Base-by-base conservation (phyloP, 2,888 invertebrate species). In the Leptarthrus brevirostris region DNA sequence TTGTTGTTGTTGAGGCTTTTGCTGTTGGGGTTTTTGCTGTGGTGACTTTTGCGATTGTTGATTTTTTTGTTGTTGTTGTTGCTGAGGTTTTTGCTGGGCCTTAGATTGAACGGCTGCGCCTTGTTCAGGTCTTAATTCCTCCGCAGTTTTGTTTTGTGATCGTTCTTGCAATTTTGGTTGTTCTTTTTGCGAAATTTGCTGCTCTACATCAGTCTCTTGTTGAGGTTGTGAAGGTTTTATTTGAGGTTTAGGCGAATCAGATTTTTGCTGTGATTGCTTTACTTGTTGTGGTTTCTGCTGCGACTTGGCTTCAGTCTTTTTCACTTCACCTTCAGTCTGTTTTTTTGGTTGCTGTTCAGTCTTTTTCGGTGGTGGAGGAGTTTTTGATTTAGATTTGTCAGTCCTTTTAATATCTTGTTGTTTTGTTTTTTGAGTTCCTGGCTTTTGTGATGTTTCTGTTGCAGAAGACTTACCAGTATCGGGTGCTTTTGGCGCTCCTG, bases 341-440 rank as follows among this genome's bases (percentile, higher is more conserved):
- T 61, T 36, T 20, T 61, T 22, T 36, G 61, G 36, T 14, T 47
- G n/a, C 5, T 0, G 8, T 1, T 61, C 61, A 22, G 66, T 4
- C 47, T 30, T 66, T 18, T 66, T 66, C 20, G 49, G 5, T 8
- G 66, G 66, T 10, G 66, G 66, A n/a, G 66, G 66, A 8, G 66
- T 66, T 44, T 66, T 66, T 0, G 66, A 66, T 24, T 66, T 66
- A 16, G 47, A 24, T 26, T 66, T 66, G 10, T 66, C 66, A 66
- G 22, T 44, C 24, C 26, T 66, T 26, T 10, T 66, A 10, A 12
- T 26, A n/a, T 66, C 66, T 66, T 49, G 47, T 5, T 66, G 44
- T 16, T 66, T 66, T n/a, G 2, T 16, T 8, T 30, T 30, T 8
- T 30, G 30, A 4, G 5, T 8, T 30, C 30, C 30, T 4, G 30